These are phyloP conservation scores for Numenius phaeopus DNA, from an alignment of 2,797 vertebrate species.

Conservation along the genomic window DNA sequence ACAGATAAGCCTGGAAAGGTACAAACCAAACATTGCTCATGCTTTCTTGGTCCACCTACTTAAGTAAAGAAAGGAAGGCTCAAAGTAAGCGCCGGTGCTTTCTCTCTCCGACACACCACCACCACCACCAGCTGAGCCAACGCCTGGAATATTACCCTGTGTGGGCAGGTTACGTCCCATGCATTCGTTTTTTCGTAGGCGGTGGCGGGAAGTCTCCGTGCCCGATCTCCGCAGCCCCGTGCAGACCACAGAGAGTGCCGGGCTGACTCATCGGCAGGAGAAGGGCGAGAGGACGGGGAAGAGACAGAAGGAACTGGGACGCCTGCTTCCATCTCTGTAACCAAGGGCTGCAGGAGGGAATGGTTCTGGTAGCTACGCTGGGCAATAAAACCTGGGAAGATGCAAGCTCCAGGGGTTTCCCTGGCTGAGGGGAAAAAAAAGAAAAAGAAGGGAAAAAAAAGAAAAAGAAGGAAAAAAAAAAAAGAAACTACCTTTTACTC, in stretches of 20 bases:
- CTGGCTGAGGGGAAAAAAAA: neutral
- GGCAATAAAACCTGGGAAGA: neutral
- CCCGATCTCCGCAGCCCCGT: accelerated
- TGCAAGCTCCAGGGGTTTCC: neutral
- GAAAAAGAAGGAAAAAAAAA: accelerated
- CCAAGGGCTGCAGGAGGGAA: neutral
- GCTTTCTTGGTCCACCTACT: neutral
- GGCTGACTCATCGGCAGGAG: neutral
- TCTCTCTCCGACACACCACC: accelerated
- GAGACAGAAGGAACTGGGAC: neutral
- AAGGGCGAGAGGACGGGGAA: neutral
- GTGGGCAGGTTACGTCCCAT: accelerated
- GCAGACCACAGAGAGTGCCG: accelerated
- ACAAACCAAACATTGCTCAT: neutral
- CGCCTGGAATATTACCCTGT: neutral
- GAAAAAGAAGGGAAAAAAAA: accelerated
- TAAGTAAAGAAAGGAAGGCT: neutral
- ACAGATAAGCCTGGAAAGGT: neutral
- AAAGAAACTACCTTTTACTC: neutral
- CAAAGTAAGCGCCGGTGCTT: neutral
- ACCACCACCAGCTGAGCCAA: neutral
- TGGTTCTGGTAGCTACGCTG: neutral
- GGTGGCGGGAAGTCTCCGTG: neutral
- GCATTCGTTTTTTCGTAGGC: accelerated
- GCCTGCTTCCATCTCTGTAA: neutral